Conservation (phyloP, 1,140 invertebrate genomes). For the Megathymus violae region DNA sequence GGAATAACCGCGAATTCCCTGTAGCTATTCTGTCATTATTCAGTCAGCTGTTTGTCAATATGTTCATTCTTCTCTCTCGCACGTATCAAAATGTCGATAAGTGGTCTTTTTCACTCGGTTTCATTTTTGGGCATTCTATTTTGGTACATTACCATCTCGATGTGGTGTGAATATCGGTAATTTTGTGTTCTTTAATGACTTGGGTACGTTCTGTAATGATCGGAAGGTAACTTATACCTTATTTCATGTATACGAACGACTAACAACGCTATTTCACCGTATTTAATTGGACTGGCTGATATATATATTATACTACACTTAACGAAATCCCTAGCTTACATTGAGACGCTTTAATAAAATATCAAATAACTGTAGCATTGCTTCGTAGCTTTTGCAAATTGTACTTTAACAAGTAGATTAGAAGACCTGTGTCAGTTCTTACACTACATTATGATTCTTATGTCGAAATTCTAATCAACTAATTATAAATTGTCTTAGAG, state of each 20-base stretch:
- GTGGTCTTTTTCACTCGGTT: slow-evolving; percentile 68
- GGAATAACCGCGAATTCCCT: slow-evolving; percentile 23
- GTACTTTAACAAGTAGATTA: background rate
- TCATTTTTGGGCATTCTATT: slow-evolving; percentile 83
- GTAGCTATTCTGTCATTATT: slow-evolving; percentile 15
- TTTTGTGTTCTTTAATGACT: slow-evolving; percentile 71
- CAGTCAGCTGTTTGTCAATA: slow-evolving; percentile 82
- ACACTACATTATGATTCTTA: background rate
- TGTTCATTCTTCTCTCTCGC: slow-evolving; percentile 58
- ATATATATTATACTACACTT: slow-evolving; percentile 6
- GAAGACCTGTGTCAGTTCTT: background rate
- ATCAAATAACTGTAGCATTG: slow-evolving; percentile 23
- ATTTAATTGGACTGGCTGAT: background rate
- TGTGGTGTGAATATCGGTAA: slow-evolving; percentile 77
- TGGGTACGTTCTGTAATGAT: slow-evolving; percentile 59
- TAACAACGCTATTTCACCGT: slow-evolving; percentile 12
- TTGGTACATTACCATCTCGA: slow-evolving; percentile 82
- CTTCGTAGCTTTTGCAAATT: slow-evolving; percentile 11
- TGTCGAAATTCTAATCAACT: background rate
- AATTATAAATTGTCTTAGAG: background rate
- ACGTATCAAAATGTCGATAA: slow-evolving; percentile 48
- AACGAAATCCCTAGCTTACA: slow-evolving; percentile 15
- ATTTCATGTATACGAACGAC: slow-evolving; percentile 28
- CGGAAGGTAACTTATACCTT: slow-evolving; percentile 62
- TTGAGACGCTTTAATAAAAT: slow-evolving; percentile 27